A percentile compares a stretch with the other conserved stretches of the same genome.
phyloP scores from a whole-genome alignment of 64 coral and sea anemone genomes.

The Exaiptasia diaphana region DNA sequence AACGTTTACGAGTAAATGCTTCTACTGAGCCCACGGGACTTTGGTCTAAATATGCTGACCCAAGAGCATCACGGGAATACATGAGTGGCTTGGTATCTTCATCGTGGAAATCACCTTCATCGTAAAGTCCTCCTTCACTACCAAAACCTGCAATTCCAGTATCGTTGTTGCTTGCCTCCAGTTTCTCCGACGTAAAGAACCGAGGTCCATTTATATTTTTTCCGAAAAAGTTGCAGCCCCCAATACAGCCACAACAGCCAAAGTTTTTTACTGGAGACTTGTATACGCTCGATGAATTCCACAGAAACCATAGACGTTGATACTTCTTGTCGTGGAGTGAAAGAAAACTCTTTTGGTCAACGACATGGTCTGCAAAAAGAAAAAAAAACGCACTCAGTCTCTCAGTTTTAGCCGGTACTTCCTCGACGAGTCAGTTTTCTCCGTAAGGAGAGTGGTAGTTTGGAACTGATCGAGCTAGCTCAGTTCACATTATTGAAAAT shows the following conservation, averaged over 20 bases:
- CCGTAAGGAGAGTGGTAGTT: too few species aligned
- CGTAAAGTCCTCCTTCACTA: conserved; percentile 74
- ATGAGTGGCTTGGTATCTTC: conserved; percentile 41
- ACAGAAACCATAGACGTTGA: conserved; percentile 93
- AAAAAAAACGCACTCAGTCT: background rate
- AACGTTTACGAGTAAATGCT: conserved; percentile 67
- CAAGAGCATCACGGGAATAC: conserved; percentile 58
- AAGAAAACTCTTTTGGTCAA: conserved; percentile 87
- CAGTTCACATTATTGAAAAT: too few species aligned
- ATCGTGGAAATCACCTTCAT: conserved; percentile 41
- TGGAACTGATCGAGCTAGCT: too few species aligned
- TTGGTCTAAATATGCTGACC: conserved; percentile 46
- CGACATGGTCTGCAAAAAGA: conserved; percentile 36
- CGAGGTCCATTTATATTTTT: conserved; percentile 81
- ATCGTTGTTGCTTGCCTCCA: conserved; percentile 91
- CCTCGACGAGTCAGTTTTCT: too few species aligned
- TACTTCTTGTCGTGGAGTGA: conserved; percentile 67
- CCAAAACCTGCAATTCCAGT: conserved; percentile 78
- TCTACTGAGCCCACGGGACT: conserved; percentile 57
- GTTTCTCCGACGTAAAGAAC: conserved; percentile 85
- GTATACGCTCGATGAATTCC: conserved; percentile 45
- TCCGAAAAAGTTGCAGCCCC: conserved; percentile 96
- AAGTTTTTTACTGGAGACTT: conserved; percentile 35
- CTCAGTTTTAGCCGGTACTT: too few species aligned
- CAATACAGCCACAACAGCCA: conserved; percentile 77